phyloP scores from a whole-genome alignment of 2,797 vertebrate species.

The Coranthus polyacanthus region DNA sequence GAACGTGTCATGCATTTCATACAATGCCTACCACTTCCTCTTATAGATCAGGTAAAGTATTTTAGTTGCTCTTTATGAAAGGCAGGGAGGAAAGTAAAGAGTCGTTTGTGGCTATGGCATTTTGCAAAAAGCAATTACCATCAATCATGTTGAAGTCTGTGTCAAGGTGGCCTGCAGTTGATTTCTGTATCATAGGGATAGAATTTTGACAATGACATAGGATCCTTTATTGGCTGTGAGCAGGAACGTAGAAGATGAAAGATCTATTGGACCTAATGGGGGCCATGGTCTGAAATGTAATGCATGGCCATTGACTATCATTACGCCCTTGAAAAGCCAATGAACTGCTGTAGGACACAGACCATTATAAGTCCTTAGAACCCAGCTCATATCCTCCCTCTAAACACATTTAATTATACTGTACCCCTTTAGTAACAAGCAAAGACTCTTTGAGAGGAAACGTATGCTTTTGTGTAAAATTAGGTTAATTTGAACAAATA shows the following conservation, averaged over 20 bases:
- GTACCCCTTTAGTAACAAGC: slow-evolving; percentile 16
- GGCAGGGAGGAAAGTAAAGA: slow-evolving; percentile 55
- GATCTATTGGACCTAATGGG: slow-evolving; percentile 74
- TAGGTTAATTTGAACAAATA: slow-evolving; percentile 21
- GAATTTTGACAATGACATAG: slow-evolving; percentile 75
- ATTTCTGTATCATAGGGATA: slow-evolving; percentile 65
- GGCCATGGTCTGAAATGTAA: slow-evolving; percentile 73
- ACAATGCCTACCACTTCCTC: slow-evolving; percentile 31
- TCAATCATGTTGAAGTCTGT: slow-evolving; percentile 80
- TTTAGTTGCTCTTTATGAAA: slow-evolving; percentile 56
- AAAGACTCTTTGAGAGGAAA: slow-evolving; percentile 26
- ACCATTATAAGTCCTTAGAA: slow-evolving; percentile 76
- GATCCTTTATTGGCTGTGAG: slow-evolving; percentile 66
- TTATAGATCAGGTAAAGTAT: slow-evolving; percentile 58
- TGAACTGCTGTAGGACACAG: slow-evolving; percentile 77
- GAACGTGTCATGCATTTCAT: slow-evolving; percentile 55
- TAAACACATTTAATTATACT: slow-evolving; percentile 61
- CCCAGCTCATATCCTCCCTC: slow-evolving; percentile 61
- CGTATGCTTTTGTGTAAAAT: slow-evolving; percentile 20
- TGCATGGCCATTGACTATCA: slow-evolving; percentile 80
- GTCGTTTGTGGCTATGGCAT: slow-evolving; percentile 66
- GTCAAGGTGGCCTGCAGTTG: slow-evolving; percentile 82
- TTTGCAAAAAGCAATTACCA: slow-evolving; percentile 82
- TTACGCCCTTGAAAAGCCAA: slow-evolving; percentile 84
- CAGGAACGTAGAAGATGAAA: slow-evolving; percentile 71